Conservation (phyloP, 1,140 invertebrate species). For the Pemphigus obesinymphae region DNA sequence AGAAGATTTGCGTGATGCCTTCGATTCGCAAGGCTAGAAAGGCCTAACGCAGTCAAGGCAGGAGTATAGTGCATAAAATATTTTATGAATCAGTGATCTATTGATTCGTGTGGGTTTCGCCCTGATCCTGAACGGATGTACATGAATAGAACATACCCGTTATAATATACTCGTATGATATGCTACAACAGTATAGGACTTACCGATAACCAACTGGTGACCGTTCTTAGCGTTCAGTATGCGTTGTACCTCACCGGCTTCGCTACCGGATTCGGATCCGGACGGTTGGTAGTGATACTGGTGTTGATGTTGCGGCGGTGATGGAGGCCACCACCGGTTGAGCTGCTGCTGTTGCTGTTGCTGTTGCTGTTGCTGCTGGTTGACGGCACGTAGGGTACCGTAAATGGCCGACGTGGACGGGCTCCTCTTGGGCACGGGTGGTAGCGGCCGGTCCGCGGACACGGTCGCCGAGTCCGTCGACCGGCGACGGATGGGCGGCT, state of each 20-base stretch:
- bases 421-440: constrained; percentile 39
- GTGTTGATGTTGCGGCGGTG: constrained; percentile 18
- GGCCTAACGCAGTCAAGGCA: too few relatives aligned
- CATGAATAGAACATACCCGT: too few relatives aligned
- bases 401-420: constrained; percentile 31
- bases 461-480: not conserved
- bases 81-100: too few relatives aligned
- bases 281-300: constrained; percentile 43
- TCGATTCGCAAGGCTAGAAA: too few relatives aligned
- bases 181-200: not conserved
- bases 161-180: too few relatives aligned
- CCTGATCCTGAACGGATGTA: too few relatives aligned
- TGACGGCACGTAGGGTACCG: not conserved
- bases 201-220: not conserved
- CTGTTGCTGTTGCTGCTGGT: not conserved
- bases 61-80: too few relatives aligned
- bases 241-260: constrained; percentile 47
- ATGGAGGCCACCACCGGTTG: constrained; percentile 27
- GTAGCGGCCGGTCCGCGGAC: constrained; percentile 38
- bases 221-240: constrained; percentile 43
- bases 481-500: constrained; percentile 43
- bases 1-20: too few relatives aligned
- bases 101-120: too few relatives aligned
- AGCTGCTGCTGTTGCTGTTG: constrained; percentile 1
- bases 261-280: constrained; percentile 47